phyloP scores from a whole-genome alignment of 2,113 vertebrate genomes.

The Perca fluviatilis region DNA sequence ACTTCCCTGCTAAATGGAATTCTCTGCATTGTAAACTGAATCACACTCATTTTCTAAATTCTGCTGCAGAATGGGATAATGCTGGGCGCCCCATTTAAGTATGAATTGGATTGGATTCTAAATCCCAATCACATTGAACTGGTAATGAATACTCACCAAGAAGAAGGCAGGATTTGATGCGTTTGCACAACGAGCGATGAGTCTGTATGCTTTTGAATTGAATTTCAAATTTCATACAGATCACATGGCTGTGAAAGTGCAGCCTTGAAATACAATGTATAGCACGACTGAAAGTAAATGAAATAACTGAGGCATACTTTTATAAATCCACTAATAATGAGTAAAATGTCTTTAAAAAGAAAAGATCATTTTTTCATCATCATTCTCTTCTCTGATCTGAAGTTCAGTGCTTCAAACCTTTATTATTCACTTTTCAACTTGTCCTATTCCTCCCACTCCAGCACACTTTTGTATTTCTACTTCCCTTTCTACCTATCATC shows the following conservation, averaged over 20 bases:
- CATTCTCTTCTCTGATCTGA: conserved; percentile 60
- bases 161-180: conserved; percentile 29
- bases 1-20: conserved; percentile 41
- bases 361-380: conserved; percentile 31
- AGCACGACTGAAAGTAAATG: neutral
- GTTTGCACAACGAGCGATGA: neutral
- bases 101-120: conserved; percentile 50
- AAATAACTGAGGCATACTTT: neutral
- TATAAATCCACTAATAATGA: neutral
- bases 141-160: conserved; percentile 7
- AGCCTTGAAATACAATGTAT: neutral
- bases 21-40: conserved; percentile 42
- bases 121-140: conserved; percentile 55
- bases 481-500: conserved; percentile 57
- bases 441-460: conserved; percentile 58
- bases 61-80: conserved; percentile 14
- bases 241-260: neutral
- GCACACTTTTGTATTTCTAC: conserved; percentile 63
- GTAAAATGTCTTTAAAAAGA: conserved; percentile 9
- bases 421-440: conserved; percentile 67
- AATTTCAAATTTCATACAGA: conserved; percentile 18
- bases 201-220: neutral
- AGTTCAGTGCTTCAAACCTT: conserved; percentile 62
- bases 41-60: conserved; percentile 48
- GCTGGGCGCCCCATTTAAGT: conserved; percentile 31